Base-by-base conservation (phyloP, 2,888 invertebrate genomes). In the Drosophila pseudotakahashii region DNA sequence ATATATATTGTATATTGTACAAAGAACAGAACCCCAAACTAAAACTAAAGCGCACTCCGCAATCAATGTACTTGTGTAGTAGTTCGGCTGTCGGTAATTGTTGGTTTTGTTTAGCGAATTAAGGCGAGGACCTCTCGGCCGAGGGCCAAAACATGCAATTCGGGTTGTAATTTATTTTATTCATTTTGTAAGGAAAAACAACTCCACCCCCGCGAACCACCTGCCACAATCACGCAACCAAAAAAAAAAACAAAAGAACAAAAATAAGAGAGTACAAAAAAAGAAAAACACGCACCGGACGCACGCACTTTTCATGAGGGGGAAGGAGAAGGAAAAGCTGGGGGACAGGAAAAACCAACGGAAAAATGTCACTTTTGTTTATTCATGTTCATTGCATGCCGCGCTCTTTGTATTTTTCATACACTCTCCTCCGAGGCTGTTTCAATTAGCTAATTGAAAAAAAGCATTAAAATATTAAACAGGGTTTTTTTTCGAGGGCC, bases 301-400 rank as follows among this genome's bases (percentile, higher is more conserved):
- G 54, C 73, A 71, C 73, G 73, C 73, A 73, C 75, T 59, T 47
- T 73, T 34, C n/a, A 36, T 32, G n/a, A 11, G 34, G 34, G 4
- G 16, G 11, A 7, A 53, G 19, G 10, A 16, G 19, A 9, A 16
- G 51, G 42, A 42, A 39, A 55, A 55, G 30, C 9, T 19, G 48
- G 48, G 48, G 48, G 13, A 19, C 30, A 26, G 30, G 63, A 42
- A 61, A 60, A 58, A 70, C 36, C 26, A 48, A 70, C 58, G 58
- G 41, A 67, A 55, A 58, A 67, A 71, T 69, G 71, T 71, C 72
- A 71, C 61, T 71, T 60, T 60, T 59, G 64, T 69, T 69, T 55
- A 63, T 68, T 50, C 63, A 76, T 51, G 54, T 55, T 63, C 60
- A 53, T 61, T 72, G 57, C 72, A 69, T 45, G 69, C 39, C 69